These are phyloP conservation scores for Leptinotarsa lineolata DNA, from an alignment of 1,140 invertebrate species.

Conservation along the genomic window DNA sequence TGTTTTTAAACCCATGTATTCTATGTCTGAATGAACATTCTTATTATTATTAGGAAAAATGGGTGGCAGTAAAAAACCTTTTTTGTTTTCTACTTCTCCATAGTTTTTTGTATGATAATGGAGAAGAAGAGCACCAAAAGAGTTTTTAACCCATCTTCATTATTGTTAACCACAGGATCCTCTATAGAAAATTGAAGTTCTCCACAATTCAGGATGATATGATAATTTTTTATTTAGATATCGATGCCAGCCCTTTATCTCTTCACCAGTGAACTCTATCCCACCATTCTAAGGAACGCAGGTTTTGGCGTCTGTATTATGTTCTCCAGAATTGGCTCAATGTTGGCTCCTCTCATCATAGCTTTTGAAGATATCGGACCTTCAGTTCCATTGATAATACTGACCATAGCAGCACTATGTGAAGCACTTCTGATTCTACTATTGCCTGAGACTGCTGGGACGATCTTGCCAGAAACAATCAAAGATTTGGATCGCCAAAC, in stretches of 20 bases:
- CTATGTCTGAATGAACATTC: too few relatives aligned
- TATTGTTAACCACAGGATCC: neutral
- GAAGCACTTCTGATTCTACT: constrained; percentile 65
- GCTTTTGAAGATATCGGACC: constrained; percentile 60
- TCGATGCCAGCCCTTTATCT: constrained; percentile 54
- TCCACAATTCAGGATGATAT: constrained; percentile 11
- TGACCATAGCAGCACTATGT: constrained; percentile 64
- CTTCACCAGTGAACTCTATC: constrained; percentile 71
- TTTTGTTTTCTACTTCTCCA: too few relatives aligned
- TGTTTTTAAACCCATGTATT: too few relatives aligned
- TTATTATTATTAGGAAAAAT: too few relatives aligned
- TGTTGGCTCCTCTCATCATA: constrained; percentile 67
- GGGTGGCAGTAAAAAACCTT: too few relatives aligned
- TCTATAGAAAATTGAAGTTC: neutral
- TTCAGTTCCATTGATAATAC: constrained; percentile 66
- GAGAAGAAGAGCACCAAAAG: too few relatives aligned
- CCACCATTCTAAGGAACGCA: constrained; percentile 69
- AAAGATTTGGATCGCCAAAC: constrained; percentile 66
- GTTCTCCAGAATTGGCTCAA: constrained; percentile 68
- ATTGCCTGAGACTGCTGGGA: constrained; percentile 75
- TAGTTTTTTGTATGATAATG: too few relatives aligned
- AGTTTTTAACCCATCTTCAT: too few relatives aligned
- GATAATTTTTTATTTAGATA: constrained; percentile 32
- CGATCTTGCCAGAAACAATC: constrained; percentile 73
- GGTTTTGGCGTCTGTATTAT: constrained; percentile 67